These are phyloP conservation scores for Endomychus coccineus DNA, from an alignment of 2,888 invertebrate genomes.

Conservation along the genomic window DNA sequence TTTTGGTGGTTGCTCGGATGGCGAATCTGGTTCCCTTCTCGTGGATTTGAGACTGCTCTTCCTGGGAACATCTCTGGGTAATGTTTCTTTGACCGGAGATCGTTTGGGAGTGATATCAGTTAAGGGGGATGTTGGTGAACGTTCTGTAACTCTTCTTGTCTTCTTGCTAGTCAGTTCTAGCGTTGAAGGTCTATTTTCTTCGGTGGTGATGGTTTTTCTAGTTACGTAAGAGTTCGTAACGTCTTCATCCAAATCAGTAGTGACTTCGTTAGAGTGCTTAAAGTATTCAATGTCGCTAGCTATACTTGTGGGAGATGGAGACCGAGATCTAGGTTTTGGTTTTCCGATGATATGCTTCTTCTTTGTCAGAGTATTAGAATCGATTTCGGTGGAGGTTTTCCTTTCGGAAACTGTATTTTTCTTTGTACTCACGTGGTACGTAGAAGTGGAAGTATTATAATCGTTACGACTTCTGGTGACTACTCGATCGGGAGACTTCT, in stretches of 20 bases:
- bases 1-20: slow-evolving; percentile 21
- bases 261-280: slow-evolving; percentile 28
- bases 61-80: slow-evolving; percentile 37
- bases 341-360: slow-evolving; percentile 22
- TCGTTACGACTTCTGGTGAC: too few species aligned
- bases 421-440: slow-evolving; percentile 1
- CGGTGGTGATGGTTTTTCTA: slow-evolving; percentile 12
- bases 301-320: slow-evolving; percentile 35
- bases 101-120: slow-evolving; percentile 17
- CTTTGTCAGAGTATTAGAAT: slow-evolving; percentile 29
- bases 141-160: slow-evolving; percentile 31
- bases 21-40: slow-evolving; percentile 44
- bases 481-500: slow-evolving; percentile 11
- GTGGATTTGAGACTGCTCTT: too few species aligned
- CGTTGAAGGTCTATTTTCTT: slow-evolving; percentile 25
- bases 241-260: slow-evolving; percentile 38
- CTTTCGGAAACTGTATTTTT: neutral
- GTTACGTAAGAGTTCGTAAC: slow-evolving; percentile 18
- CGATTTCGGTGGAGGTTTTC: slow-evolving; percentile 10
- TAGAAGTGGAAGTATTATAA: slow-evolving; percentile 4
- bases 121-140: slow-evolving; percentile 35
- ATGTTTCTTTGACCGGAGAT: slow-evolving; percentile 23
- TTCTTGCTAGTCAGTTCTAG: slow-evolving; percentile 26
- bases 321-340: slow-evolving; percentile 30
- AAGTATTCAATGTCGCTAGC: slow-evolving; percentile 50